Percentiles rank a stretch among this genome's conserved stretches.
Evolutionary conservation across 2,797 vertebrate genomes (phyloP).

Genomic region (Sardinella longiceps): DNA sequence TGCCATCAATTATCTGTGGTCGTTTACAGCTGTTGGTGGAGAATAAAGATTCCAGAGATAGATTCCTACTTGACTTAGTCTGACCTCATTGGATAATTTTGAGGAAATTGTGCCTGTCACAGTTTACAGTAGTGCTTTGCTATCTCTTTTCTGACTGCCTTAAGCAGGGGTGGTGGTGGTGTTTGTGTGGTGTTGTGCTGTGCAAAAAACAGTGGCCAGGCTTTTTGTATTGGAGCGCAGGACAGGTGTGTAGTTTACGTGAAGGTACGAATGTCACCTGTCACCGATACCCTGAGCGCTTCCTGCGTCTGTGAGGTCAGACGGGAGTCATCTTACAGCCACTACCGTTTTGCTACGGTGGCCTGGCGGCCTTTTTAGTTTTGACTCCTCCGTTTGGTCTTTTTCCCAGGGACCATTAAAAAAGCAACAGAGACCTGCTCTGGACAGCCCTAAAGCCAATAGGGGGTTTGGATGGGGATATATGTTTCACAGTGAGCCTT

Average conservation of each 20-base stretch:
- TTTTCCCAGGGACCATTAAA: not conserved
- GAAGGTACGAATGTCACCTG: slow-evolving; percentile 40
- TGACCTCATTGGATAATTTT: not conserved
- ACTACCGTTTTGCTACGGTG: not conserved
- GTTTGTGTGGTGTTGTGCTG: not conserved
- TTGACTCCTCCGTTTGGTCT: not conserved
- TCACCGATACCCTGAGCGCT: slow-evolving; percentile 34
- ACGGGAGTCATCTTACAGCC: slow-evolving; percentile 32
- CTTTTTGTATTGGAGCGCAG: slow-evolving; percentile 28
- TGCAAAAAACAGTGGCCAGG: not conserved
- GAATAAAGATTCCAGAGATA: not conserved
- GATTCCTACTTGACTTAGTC: not conserved
- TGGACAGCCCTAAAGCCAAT: not conserved
- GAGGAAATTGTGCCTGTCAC: not conserved
- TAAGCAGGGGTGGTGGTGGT: not conserved
- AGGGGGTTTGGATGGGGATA: not conserved
- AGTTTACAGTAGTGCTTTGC: not conserved
- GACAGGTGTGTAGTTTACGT: slow-evolving; percentile 37
- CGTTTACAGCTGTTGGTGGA: not conserved
- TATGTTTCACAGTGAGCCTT: not conserved
- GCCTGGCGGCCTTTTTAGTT: not conserved
- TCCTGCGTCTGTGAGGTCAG: slow-evolving; percentile 32
- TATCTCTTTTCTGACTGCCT: not conserved
- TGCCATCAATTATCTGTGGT: not conserved
- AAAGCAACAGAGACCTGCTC: not conserved